Evolutionary conservation across 2,888 invertebrate genomes (phyloP).

Genomic region (Chaetogeoica ovagalla): DNA sequence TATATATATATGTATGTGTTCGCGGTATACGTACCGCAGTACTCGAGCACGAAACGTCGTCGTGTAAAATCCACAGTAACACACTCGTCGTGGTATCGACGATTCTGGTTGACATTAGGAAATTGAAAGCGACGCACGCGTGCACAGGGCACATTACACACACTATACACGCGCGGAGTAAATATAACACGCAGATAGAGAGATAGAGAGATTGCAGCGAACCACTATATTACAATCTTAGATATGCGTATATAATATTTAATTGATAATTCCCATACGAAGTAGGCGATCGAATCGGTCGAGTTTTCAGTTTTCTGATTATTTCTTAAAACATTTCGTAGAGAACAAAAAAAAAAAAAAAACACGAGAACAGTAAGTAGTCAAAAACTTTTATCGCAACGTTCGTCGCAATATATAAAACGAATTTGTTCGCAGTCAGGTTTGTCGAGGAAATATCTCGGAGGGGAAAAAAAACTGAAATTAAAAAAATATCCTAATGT

Average conservation of each 20-base stretch:
- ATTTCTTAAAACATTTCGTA: too few relatives aligned
- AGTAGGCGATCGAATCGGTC: too few relatives aligned
- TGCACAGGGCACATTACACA: background rate
- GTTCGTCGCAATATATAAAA: too few relatives aligned
- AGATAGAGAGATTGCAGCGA: background rate
- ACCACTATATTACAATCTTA: background rate
- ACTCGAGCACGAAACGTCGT: background rate
- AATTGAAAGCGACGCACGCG: conserved; percentile 42
- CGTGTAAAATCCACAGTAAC: conserved; percentile 26
- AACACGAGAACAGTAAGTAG: too few relatives aligned
- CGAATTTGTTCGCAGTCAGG: too few relatives aligned
- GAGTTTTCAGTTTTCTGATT: too few relatives aligned
- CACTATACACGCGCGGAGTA: background rate
- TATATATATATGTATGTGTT: background rate
- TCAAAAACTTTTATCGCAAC: too few relatives aligned
- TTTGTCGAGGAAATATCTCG: too few relatives aligned
- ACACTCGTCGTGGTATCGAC: conserved; percentile 41
- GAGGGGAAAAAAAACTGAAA: too few relatives aligned
- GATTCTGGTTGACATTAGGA: conserved; percentile 40
- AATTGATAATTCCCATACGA: conserved; percentile 6
- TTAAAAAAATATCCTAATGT: too few relatives aligned
- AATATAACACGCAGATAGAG: background rate
- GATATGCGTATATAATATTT: background rate
- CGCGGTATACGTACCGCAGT: too few relatives aligned
- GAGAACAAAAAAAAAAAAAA: too few relatives aligned